Evolutionary conservation across 1,140 invertebrate genomes (phyloP).

Genomic region (Microplitis mediator): DNA sequence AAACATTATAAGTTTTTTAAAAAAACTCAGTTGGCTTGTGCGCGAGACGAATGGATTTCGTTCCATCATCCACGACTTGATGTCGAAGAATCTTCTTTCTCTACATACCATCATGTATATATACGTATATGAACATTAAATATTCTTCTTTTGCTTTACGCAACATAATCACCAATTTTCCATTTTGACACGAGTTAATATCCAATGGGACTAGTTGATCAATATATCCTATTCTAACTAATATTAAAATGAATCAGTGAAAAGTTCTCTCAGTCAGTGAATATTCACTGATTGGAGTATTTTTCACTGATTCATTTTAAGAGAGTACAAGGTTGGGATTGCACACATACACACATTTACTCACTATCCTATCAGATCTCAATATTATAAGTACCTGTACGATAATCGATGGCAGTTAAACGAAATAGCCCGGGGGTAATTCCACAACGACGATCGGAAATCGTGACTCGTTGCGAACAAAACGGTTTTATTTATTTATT

Average conservation of each 20-base stretch:
- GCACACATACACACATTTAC: not conserved
- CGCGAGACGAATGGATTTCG: conserved; percentile 50
- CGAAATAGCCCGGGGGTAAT: conserved; percentile 3
- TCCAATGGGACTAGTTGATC: too few relatives aligned
- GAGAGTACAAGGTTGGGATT: not conserved
- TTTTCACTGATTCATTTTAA: not conserved
- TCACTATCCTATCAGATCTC: conserved; percentile 14
- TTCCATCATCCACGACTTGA: conserved; percentile 36
- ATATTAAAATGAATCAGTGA: too few relatives aligned
- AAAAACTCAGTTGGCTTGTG: conserved; percentile 28
- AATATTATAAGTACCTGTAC: conserved; percentile 18
- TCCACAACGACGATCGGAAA: conserved; percentile 19
- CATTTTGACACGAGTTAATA: conserved; percentile 13
- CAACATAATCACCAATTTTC: conserved; percentile 26
- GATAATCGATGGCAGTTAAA: conserved; percentile 25
- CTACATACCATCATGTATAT: not conserved
- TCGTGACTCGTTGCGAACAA: conserved; percentile 9
- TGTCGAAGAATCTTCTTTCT: conserved; percentile 16
- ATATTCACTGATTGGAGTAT: too few relatives aligned
- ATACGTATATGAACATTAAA: not conserved
- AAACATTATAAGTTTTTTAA: conserved; percentile 34
- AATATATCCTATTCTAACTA: too few relatives aligned
- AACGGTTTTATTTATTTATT: conserved; percentile 1
- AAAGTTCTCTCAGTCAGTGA: too few relatives aligned
- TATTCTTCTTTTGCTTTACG: not conserved